A percentile compares a stretch with the other conserved stretches of the same genome.
phyloP scores from a whole-genome alignment of 2,113 vertebrate genomes.

The Lasiurus borealis region DNA sequence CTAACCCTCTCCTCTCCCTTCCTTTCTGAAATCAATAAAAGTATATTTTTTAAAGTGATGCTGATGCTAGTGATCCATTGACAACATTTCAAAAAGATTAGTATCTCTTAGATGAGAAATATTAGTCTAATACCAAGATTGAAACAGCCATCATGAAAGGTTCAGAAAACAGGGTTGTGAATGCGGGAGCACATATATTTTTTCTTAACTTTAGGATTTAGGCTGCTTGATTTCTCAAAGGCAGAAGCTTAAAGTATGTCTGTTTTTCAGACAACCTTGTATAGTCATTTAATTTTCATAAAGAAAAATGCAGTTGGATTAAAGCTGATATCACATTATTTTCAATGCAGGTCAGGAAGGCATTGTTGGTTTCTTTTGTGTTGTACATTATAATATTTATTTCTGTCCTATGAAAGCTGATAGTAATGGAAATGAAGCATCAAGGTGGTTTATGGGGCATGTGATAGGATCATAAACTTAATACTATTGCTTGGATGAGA shows the following conservation, averaged over 20 bases:
- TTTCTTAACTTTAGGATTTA: conserved; percentile 11
- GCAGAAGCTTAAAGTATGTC: background rate
- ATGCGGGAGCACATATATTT: background rate
- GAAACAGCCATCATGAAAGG: background rate
- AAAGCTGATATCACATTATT: conserved; percentile 43
- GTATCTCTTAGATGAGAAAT: background rate
- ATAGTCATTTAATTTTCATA: conserved; percentile 60
- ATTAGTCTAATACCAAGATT: background rate
- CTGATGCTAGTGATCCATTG: background rate
- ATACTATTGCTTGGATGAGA: conserved; percentile 68
- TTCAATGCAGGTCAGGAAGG: conserved; percentile 39
- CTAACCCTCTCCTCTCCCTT: too few relatives aligned
- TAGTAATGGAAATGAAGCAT: conserved; percentile 75
- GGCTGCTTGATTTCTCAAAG: background rate
- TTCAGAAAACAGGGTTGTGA: conserved; percentile 3
- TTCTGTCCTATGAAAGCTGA: conserved; percentile 63
- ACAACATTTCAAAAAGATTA: conserved; percentile 25
- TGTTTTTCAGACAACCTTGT: conserved; percentile 32
- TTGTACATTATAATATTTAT: conserved; percentile 57
- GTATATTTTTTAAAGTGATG: too few relatives aligned
- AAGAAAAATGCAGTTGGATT: conserved; percentile 41
- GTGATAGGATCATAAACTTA: conserved; percentile 72
- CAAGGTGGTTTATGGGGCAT: conserved; percentile 66
- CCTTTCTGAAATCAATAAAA: too few relatives aligned
- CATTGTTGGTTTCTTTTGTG: conserved; percentile 67